Evolutionary conservation across 1,140 invertebrate species (phyloP).

Genomic region (Neodiprion fabricii): DNA sequence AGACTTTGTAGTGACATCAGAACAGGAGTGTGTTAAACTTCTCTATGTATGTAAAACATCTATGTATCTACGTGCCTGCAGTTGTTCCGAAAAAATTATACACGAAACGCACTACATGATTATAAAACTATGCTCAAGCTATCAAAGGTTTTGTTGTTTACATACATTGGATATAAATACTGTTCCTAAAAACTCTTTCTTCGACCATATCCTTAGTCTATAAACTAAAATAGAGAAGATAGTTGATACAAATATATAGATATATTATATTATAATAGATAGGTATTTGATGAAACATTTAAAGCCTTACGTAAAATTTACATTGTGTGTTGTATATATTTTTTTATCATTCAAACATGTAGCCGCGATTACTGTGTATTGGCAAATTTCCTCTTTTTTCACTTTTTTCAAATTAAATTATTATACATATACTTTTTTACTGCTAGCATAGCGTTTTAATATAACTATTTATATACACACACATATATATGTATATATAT

Average conservation of each 20-base stretch:
- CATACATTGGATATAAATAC: not conserved
- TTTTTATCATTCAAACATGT: not conserved
- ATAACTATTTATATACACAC: not conserved
- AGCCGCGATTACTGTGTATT: not conserved
- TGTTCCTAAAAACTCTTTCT: not conserved
- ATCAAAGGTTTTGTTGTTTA: not conserved
- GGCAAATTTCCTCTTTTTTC: not conserved
- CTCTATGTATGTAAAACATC: not conserved
- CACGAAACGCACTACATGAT: not conserved
- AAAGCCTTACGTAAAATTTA: slow-evolving; percentile 62
- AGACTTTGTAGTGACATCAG: not conserved
- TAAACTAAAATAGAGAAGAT: slow-evolving; percentile 6
- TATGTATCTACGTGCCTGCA: not conserved
- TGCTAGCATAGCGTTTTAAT: not conserved
- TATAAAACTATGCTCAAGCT: slow-evolving; percentile 2
- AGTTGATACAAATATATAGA: slow-evolving; percentile 58
- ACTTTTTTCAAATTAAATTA: not conserved
- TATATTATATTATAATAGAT: slow-evolving; percentile 57
- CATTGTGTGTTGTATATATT: slow-evolving; percentile 37
- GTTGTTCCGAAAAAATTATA: not conserved
- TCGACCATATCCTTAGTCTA: not conserved
- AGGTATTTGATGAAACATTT: slow-evolving; percentile 59
- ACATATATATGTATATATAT: not conserved
- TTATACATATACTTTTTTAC: not conserved
- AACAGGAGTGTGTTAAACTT: not conserved